Percentiles rank a stretch among this genome's conserved stretches.
Evolutionary conservation across 2,113 vertebrate species (phyloP).

Genomic region (Cyanistes caeruleus): DNA sequence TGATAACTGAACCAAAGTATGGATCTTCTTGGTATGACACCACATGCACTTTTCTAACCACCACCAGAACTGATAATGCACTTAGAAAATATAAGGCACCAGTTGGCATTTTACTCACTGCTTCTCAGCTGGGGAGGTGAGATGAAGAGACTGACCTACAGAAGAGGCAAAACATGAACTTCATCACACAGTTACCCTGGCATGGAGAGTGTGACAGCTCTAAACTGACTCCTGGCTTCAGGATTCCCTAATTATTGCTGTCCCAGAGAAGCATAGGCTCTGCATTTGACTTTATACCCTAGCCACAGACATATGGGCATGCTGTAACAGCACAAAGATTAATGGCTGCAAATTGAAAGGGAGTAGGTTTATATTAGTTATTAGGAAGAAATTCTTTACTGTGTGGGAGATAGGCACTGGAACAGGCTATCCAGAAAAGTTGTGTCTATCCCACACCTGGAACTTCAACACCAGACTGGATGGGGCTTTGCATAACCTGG

Average conservation of each 20-base stretch:
- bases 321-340: neutral
- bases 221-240: neutral
- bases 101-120: neutral
- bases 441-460: neutral
- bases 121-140: neutral
- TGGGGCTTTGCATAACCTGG: neutral
- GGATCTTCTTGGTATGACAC: neutral
- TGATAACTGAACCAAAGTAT: neutral
- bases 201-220: neutral
- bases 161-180: neutral
- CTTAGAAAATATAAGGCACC: neutral
- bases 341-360: neutral
- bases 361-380: neutral
- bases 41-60: neutral
- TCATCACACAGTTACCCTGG: neutral
- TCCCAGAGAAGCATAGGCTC: accelerated
- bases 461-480: neutral
- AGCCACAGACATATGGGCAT: neutral
- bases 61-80: neutral
- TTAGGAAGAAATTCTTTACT: neutral
- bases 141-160: neutral
- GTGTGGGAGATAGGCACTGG: neutral
- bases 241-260: accelerated
- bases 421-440: neutral
- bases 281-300: neutral